Evolutionary conservation across 2,888 invertebrate species (phyloP).

Genomic region (Drosophila incognita): DNA sequence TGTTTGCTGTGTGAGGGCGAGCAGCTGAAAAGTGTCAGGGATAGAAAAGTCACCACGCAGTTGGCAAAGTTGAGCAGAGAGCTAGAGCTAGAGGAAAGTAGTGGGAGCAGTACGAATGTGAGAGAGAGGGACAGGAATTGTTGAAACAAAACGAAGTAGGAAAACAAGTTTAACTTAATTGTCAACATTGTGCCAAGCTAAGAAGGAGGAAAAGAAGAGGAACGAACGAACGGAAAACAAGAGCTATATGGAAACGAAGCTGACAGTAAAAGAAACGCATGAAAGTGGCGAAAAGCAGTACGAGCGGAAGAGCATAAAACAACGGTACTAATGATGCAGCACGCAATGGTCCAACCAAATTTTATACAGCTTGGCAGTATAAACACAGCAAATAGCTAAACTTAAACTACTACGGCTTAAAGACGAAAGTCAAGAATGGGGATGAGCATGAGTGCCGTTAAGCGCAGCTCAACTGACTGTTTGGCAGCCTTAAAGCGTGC

Average conservation of each 20-base stretch:
- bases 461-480: slow-evolving; percentile 16
- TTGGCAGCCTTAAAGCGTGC: slow-evolving; percentile 35
- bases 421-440: slow-evolving; percentile 8
- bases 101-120: neutral
- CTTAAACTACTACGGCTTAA: slow-evolving; percentile 17
- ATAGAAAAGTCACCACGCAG: slow-evolving; percentile 9
- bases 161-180: slow-evolving; percentile 80
- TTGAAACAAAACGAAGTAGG: slow-evolving; percentile 74
- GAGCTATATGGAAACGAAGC: slow-evolving; percentile 40
- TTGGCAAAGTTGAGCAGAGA: slow-evolving; percentile 2
- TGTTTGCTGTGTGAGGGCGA: neutral
- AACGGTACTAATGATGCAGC: slow-evolving; percentile 74
- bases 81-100: neutral
- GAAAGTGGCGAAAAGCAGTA: slow-evolving; percentile 59
- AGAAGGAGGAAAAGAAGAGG: slow-evolving; percentile 21
- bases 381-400: slow-evolving; percentile 26
- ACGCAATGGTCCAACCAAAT: slow-evolving; percentile 44
- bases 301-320: slow-evolving; percentile 72
- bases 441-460: slow-evolving; percentile 27
- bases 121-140: slow-evolving; percentile 44
- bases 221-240: slow-evolving; percentile 20
- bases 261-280: slow-evolving; percentile 53
- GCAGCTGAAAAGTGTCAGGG: slow-evolving; percentile 28
- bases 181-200: slow-evolving; percentile 71
- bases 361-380: neutral